Conservation (phyloP, 2,888 invertebrate species). For the Dolomedes plantarius region DNA sequence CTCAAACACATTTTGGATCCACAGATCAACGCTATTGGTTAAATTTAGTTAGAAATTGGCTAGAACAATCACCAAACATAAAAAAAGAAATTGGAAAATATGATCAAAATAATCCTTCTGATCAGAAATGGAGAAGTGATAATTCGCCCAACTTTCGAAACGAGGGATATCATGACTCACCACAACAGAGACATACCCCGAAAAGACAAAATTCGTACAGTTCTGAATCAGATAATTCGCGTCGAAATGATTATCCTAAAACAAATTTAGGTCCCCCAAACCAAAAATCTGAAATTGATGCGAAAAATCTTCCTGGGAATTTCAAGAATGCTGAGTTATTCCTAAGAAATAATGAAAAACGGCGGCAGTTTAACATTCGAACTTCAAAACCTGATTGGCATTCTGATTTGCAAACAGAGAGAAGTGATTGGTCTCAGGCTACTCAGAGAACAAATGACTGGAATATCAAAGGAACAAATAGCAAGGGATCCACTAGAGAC, state of each 20-base stretch:
- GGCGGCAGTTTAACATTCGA: background rate
- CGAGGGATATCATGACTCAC: too few relatives aligned
- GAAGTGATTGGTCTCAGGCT: background rate
- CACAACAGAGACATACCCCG: too few relatives aligned
- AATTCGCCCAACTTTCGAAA: too few relatives aligned
- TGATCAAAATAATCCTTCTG: too few relatives aligned
- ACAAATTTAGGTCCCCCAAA: too few relatives aligned
- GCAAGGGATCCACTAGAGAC: too few relatives aligned
- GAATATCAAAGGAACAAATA: too few relatives aligned
- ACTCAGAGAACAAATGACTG: background rate
- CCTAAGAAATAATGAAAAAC: background rate
- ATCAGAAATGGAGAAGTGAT: background rate
- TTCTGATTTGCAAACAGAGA: background rate
- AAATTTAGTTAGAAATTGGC: constrained; percentile 54
- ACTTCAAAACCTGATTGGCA: background rate
- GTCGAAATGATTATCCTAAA: too few relatives aligned
- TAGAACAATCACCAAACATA: constrained; percentile 10
- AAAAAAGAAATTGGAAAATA: background rate
- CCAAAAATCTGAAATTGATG: too few relatives aligned
- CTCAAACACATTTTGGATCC: constrained; percentile 19
- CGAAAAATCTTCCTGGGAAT: too few relatives aligned
- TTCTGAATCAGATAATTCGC: too few relatives aligned
- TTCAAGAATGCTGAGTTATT: background rate
- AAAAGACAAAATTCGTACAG: background rate
- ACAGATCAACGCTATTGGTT: constrained; percentile 58